Percentiles rank a stretch among this genome's conserved stretches.
Conservation (phyloP, 2,113 vertebrate genomes). For the Ploceus nigricollis region DNA sequence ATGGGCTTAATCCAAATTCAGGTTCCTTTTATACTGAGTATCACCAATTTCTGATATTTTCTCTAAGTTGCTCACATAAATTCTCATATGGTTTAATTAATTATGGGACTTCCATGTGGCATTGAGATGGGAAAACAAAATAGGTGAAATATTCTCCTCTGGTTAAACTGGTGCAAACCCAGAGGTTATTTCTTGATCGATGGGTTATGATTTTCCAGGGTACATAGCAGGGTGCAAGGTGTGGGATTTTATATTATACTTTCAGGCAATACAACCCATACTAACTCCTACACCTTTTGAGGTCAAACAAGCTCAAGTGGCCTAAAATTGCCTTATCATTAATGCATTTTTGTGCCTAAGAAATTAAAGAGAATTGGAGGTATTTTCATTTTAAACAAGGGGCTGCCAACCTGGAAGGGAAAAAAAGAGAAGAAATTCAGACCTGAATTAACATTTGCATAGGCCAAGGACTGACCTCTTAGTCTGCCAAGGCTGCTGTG, state of each 20-base stretch:
- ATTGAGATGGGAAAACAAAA: not conserved
- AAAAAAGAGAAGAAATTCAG: not conserved
- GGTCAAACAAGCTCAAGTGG: not conserved
- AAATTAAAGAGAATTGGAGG: not conserved
- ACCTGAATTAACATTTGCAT: not conserved
- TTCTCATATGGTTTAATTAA: not conserved
- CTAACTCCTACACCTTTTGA: not conserved
- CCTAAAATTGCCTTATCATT: not conserved
- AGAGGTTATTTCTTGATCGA: accelerated
- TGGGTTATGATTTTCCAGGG: not conserved
- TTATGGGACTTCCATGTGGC: not conserved
- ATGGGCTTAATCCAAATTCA: not conserved
- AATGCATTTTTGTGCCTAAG: not conserved
- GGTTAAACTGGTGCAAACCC: not conserved
- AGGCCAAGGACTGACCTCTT: not conserved
- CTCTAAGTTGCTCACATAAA: not conserved
- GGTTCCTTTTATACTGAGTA: not conserved
- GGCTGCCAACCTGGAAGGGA: not conserved
- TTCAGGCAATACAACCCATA: not conserved
- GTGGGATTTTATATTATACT: not conserved
- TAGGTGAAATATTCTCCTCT: not conserved
- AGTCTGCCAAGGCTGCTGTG: not conserved
- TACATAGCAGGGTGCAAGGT: not conserved
- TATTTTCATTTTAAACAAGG: not conserved
- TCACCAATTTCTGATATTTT: not conserved